A percentile compares a stretch with the other conserved stretches of the same genome.
These are phyloP conservation scores for Clytia hemisphaerica DNA, from an alignment of 30 jellyfish, hydroid and myxozoan genomes.

Conservation along the genomic window DNA sequence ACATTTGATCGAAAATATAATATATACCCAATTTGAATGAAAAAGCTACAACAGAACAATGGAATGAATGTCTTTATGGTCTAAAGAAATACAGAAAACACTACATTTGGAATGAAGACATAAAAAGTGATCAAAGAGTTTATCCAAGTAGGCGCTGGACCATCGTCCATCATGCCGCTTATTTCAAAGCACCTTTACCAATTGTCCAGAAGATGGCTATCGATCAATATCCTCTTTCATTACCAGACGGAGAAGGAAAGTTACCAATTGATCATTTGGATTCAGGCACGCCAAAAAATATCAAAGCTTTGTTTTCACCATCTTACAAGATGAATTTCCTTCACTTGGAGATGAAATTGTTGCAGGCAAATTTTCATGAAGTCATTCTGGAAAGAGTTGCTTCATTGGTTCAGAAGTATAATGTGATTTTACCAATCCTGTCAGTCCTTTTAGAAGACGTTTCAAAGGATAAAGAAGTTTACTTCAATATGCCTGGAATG, in stretches of 20 bases:
- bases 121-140: background rate
- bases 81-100: background rate
- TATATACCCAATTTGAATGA: background rate
- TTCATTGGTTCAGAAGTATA: conserved; percentile 1
- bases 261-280: conserved; percentile 13
- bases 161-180: conserved; percentile 9
- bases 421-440: conserved; percentile 6
- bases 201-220: conserved; percentile 1
- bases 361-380: conserved; percentile 9
- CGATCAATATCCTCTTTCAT: conserved; percentile 15
- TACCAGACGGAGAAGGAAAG: conserved; percentile 18
- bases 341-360: conserved; percentile 2
- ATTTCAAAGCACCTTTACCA: background rate
- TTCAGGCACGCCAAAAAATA: background rate
- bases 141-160: conserved; percentile 12
- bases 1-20: conserved; percentile 9
- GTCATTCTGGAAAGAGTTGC: background rate
- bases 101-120: background rate
- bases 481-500: conserved; percentile 18
- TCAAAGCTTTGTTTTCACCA: conserved; percentile 5
- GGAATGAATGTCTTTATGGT: conserved; percentile 6
- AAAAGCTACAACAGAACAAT: background rate
- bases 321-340: background rate
- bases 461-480: background rate
- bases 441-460: conserved; percentile 14